Base-by-base conservation (phyloP, 2,888 invertebrate species). In the Morpho deidamia region DNA sequence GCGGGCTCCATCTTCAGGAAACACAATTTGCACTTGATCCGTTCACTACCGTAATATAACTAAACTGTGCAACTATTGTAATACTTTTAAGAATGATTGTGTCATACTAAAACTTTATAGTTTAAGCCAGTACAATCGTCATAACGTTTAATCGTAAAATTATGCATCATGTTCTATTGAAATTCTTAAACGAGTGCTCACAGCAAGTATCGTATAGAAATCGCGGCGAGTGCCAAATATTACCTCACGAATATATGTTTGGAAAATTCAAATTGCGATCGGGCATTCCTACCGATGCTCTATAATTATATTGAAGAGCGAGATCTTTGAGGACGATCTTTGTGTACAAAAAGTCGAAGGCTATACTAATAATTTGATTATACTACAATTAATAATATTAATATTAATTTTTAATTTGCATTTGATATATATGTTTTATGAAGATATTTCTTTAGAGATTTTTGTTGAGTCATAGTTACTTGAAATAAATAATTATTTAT, bases 91-190 rank as follows among this genome's bases (percentile, higher is more conserved):
- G 3, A 23, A 23, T 23, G 1, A 23, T 23, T 23, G 23, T 23
- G 14, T 14, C 14, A 14, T 11, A 35, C 34, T n/a, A n/a, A n/a
- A n/a, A 12, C 7, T n/a, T 14, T 23, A 32, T 23, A 7, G n/a
- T 51, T 23, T 11, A 46, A 42, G 37, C 23, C 35, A 41, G 37
- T 0, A 11, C 37, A 2, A 10, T 42, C 42, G 35, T 42, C 11
- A 45, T 45, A 14, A 33, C 50, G 35, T 45, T 34, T 55, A 55
- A 55, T 50, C 50, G 48, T 12, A 12, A 40, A 39, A 51, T 55
- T 55, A 53, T 50, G 50, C 44, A 53, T 58, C 47, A 58, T 41
- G 8, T 38, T 38, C 50, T 50, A 58, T 55, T 58, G 14, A 48
- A 35, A 40, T 44, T 32, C 37, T 41, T 32, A 33, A 38, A 34